Conservation (phyloP, 2,113 vertebrate species). For the Desmodus rotundus region DNA sequence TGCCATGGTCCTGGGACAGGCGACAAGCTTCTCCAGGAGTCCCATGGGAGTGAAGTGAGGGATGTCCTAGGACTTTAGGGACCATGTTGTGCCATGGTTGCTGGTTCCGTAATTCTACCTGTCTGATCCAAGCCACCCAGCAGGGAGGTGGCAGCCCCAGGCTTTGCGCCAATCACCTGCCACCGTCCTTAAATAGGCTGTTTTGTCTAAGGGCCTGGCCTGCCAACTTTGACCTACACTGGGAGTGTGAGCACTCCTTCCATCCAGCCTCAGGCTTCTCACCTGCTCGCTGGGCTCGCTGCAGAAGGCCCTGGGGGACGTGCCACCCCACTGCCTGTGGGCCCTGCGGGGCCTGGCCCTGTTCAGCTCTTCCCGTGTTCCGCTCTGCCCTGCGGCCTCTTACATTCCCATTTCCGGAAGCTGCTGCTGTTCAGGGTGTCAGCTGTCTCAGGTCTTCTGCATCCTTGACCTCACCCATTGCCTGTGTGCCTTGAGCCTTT, state of each 20-base stretch:
- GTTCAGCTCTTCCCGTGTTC: rapidly evolving
- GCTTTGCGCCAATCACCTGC: too few relatives aligned
- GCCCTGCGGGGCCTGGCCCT: background rate
- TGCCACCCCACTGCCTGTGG: background rate
- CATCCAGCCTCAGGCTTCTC: background rate
- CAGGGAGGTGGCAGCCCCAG: background rate
- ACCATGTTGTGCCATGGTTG: background rate
- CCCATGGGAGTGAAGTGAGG: rapidly evolving
- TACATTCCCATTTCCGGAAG: too few relatives aligned
- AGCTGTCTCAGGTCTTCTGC: background rate
- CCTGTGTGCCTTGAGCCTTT: rapidly evolving
- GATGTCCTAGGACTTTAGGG: background rate
- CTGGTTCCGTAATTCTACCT: background rate
- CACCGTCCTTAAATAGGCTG: rapidly evolving
- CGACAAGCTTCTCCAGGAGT: rapidly evolving
- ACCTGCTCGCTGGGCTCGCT: rapidly evolving
- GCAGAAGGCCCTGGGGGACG: background rate
- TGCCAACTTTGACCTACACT: rapidly evolving
- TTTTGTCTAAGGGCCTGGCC: rapidly evolving
- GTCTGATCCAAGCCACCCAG: background rate
- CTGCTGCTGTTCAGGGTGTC: background rate
- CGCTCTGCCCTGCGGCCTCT: rapidly evolving
- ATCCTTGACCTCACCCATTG: rapidly evolving
- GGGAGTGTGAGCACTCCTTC: too few relatives aligned
- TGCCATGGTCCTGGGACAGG: background rate